Percentiles rank a stretch among this genome's conserved stretches.
Conservation (phyloP, 2,888 invertebrate species). For the Pseudoips prasinana region DNA sequence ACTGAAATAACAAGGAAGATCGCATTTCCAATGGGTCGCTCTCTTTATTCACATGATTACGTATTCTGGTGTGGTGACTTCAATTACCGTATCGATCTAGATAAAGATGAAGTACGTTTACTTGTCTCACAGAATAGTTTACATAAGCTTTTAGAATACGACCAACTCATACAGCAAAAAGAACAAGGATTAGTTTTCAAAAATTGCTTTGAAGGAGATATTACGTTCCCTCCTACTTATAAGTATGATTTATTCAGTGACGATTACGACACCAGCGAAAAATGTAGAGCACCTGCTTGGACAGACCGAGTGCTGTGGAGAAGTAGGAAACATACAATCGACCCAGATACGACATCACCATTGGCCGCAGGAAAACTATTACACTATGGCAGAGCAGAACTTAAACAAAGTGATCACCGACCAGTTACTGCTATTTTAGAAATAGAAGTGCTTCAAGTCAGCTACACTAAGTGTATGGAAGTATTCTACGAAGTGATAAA, state of each 20-base stretch:
- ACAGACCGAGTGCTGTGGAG: slow-evolving; percentile 98
- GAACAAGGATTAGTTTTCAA: slow-evolving; percentile 92
- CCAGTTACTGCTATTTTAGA: slow-evolving; percentile 97
- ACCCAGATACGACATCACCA: slow-evolving; percentile 84
- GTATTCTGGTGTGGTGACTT: slow-evolving; percentile 99
- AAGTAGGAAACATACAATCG: slow-evolving; percentile 87
- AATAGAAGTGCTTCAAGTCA: slow-evolving; percentile 91
- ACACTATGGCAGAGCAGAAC: slow-evolving; percentile 95
- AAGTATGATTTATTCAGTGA: slow-evolving; percentile 99
- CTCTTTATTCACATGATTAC: slow-evolving; percentile 97
- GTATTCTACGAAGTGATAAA: slow-evolving; percentile 93
- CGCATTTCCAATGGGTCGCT: slow-evolving; percentile 94
- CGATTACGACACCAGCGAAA: slow-evolving; percentile 99
- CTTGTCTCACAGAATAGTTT: slow-evolving; percentile 89
- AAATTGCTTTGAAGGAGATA: slow-evolving; percentile 95
- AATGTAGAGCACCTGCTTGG: slow-evolving; percentile 98
- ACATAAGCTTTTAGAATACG: slow-evolving; percentile 89
- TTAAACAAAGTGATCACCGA: slow-evolving; percentile 98
- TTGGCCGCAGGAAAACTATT: slow-evolving; percentile 90
- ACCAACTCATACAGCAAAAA: slow-evolving; percentile 94
- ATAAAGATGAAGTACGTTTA: slow-evolving; percentile 95
- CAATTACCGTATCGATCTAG: slow-evolving; percentile 98
- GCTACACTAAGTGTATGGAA: slow-evolving; percentile 87
- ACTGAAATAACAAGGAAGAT: slow-evolving; percentile 96
- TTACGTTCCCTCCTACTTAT: slow-evolving; percentile 97